Conservation (phyloP, 1,140 invertebrate genomes). For the Neodiprion fabricii region DNA sequence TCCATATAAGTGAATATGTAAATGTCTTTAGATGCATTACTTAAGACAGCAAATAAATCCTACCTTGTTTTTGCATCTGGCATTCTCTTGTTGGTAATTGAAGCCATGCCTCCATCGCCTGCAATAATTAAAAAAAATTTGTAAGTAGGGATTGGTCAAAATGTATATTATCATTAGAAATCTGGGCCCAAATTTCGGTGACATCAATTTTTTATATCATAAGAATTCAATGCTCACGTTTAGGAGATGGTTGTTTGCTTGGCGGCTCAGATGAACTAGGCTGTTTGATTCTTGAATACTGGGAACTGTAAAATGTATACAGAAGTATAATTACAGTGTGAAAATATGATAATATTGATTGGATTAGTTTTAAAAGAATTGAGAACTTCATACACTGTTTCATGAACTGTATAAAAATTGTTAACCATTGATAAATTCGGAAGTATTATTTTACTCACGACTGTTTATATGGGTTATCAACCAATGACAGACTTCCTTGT, state of each 20-base stretch:
- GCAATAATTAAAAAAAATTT: background rate
- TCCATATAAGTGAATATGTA: background rate
- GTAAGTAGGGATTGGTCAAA: background rate
- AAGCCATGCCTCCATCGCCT: background rate
- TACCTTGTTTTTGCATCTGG: background rate
- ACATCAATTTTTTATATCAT: background rate
- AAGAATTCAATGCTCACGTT: background rate
- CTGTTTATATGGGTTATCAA: constrained; percentile 19
- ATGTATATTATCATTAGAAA: background rate
- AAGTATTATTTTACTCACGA: constrained; percentile 22
- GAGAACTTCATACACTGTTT: too few species aligned
- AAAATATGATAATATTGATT: too few species aligned
- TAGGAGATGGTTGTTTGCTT: background rate
- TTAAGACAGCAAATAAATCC: background rate
- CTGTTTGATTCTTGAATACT: background rate
- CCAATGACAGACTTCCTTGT: constrained; percentile 4
- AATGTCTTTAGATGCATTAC: background rate
- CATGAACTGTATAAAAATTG: too few species aligned
- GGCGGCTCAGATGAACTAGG: background rate
- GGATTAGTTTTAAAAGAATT: too few species aligned
- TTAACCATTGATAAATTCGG: too few species aligned
- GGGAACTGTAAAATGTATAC: background rate
- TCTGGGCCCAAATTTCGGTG: background rate
- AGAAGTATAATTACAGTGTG: background rate
- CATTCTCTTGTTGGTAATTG: background rate